phyloP scores from a whole-genome alignment of 2,797 vertebrate genomes.

The Sorex maritimensis region DNA sequence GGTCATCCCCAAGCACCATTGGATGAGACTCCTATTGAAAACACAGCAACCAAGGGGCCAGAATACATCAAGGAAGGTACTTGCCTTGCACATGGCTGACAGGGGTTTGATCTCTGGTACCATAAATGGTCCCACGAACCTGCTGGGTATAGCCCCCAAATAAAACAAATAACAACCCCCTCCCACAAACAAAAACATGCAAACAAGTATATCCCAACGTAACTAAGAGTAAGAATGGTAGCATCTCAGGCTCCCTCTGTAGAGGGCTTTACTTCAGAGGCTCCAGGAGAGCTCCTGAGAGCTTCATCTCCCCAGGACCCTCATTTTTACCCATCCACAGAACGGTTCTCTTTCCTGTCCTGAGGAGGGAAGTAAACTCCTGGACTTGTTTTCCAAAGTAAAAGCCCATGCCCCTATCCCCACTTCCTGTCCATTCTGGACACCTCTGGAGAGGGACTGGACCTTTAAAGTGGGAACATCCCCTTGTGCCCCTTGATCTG shows the following conservation, averaged over 20 bases:
- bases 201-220: too few relatives aligned
- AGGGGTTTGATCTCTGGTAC: too few relatives aligned
- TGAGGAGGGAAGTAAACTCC: conserved; percentile 1
- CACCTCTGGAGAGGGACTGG: not conserved
- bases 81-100: too few relatives aligned
- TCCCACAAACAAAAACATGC: too few relatives aligned
- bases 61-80: too few relatives aligned
- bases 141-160: too few relatives aligned
- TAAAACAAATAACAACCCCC: too few relatives aligned
- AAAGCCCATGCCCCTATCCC: not conserved
- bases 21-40: too few relatives aligned
- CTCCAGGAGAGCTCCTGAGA: not conserved
- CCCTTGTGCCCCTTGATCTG: not conserved
- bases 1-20: too few relatives aligned
- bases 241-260: not conserved
- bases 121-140: too few relatives aligned
- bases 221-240: too few relatives aligned
- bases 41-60: too few relatives aligned
- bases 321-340: not conserved
- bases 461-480: not conserved
- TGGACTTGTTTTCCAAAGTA: conserved; percentile 16
- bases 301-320: not conserved
- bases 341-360: not conserved
- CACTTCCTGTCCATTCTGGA: not conserved
- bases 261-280: not conserved